Evolutionary conservation across 2,113 vertebrate genomes (phyloP), one percentile per base, ranked within the genome.

Genomic region (Craseonycteris thonglongyai): DNA sequence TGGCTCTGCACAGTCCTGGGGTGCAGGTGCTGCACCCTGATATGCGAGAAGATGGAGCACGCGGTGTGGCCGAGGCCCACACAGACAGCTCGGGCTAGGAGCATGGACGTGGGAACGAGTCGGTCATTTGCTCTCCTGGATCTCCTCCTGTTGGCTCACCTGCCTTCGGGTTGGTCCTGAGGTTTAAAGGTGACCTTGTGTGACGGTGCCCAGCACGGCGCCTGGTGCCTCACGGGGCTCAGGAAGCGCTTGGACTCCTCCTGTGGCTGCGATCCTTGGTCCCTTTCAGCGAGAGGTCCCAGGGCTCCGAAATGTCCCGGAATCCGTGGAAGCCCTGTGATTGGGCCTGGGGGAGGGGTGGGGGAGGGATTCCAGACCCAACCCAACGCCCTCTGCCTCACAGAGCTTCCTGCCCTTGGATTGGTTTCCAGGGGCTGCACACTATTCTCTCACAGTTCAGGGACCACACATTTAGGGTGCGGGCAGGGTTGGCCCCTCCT

Each of bases 1-100:
- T 2, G 2, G 65, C 51, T n/a, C 58, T 30, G 28, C 61, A n/a
- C n/a, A n/a, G n/a, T n/a, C n/a, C n/a, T 0, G 0, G 18, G 35
- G 68, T 51, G 66, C 88, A 82, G 94, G 89, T 87, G 89, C 66
- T 47, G 75, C 33, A 11, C 40, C 26, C 58, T 1, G 45, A 72
- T 28, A 38, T 47, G 84, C 40, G 2, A 28, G 40, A 40, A 33
- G 56, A 4, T 5, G 9, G 30, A 14, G 30, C 40, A 1, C 1
- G 7, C 0, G 58, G 22, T 2, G 7, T 0, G 58, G 58, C 58
- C 38, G 4, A 18, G 26, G 76, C 35, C 71, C 30, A 2, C 28
- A 16, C n/a, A n/a, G 69, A 40, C 86, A 61, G 22, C 59, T 18
- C 24, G 6, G 84, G 61, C 22, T 47, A 30, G 19, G 19, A 86